These are phyloP conservation scores for Epizoanthus fatuus DNA, from an alignment of 92 coral and sea anemone genomes.

Conservation along the genomic window DNA sequence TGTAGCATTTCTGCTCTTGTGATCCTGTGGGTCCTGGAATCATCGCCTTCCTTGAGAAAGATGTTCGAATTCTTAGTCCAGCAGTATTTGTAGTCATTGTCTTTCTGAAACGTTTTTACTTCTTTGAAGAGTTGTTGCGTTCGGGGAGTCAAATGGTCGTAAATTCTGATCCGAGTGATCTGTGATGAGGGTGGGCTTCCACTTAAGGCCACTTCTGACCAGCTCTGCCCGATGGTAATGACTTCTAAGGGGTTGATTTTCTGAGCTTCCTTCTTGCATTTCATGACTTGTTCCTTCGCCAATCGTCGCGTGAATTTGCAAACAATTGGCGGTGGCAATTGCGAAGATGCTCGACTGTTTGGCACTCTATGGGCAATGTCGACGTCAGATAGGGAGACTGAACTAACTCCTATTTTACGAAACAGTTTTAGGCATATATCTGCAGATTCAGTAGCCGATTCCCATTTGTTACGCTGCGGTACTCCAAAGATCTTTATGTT, in stretches of 20 bases:
- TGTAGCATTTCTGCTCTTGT: slow-evolving; percentile 25
- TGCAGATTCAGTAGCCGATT: slow-evolving; percentile 58
- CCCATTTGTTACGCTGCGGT: slow-evolving; percentile 50
- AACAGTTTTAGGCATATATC: slow-evolving; percentile 45
- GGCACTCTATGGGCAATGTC: slow-evolving; percentile 59
- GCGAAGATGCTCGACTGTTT: slow-evolving; percentile 43
- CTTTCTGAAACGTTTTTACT: slow-evolving; percentile 12
- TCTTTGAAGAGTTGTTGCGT: slow-evolving; percentile 35
- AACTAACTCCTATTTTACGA: slow-evolving; percentile 26
- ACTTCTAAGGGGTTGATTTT: slow-evolving; percentile 41
- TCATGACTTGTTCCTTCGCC: slow-evolving; percentile 58
- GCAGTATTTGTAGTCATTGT: slow-evolving; percentile 14
- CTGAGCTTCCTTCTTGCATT: slow-evolving; percentile 35
- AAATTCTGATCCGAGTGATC: slow-evolving; percentile 19
- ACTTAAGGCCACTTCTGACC: slow-evolving; percentile 20
- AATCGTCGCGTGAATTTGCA: slow-evolving; percentile 58
- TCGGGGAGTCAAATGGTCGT: slow-evolving; percentile 25
- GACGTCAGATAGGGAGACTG: neutral
- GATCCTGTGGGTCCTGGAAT: slow-evolving; percentile 7
- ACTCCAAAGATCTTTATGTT: slow-evolving; percentile 66
- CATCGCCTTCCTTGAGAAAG: slow-evolving; percentile 33
- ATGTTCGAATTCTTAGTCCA: slow-evolving; percentile 23
- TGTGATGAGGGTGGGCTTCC: slow-evolving; percentile 11
- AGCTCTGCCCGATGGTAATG: slow-evolving; percentile 28
- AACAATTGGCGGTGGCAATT: slow-evolving; percentile 41